These are phyloP conservation scores for Avahi laniger DNA, from an alignment of 2,797 vertebrate genomes.

Conservation along the genomic window DNA sequence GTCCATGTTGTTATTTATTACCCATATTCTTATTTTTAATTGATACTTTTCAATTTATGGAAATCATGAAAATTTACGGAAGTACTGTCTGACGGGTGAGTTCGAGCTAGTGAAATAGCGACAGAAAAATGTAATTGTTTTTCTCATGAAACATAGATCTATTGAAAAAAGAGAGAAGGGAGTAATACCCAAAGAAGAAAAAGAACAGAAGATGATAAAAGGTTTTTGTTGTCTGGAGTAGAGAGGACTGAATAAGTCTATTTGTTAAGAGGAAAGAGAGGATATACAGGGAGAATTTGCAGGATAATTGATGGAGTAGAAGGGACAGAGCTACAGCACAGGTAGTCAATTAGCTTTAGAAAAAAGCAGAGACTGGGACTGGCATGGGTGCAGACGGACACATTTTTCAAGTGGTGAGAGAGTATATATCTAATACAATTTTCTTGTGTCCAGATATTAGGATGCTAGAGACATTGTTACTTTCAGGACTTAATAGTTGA, in stretches of 20 bases:
- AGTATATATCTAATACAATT: not conserved
- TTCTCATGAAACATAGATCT: not conserved
- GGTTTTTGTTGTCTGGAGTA: not conserved
- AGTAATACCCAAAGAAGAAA: not conserved
- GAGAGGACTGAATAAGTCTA: not conserved
- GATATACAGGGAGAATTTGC: not conserved
- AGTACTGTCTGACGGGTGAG: not conserved
- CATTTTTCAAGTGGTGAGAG: not conserved
- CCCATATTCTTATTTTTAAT: not conserved
- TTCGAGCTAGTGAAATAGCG: not conserved
- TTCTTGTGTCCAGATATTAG: not conserved
- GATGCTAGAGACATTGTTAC: not conserved
- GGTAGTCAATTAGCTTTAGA: not conserved
- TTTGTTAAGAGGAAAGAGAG: not conserved
- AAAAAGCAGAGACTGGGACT: not conserved
- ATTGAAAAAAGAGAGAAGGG: not conserved
- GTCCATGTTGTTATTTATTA: not conserved
- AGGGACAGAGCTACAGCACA: not conserved
- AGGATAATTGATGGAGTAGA: not conserved
- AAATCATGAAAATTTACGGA: constrained; percentile 10
- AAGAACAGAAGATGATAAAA: not conserved
- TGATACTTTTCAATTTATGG: not conserved
- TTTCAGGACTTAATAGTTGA: not conserved
- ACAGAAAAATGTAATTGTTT: not conserved
- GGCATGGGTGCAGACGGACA: not conserved